phyloP scores from a whole-genome alignment of 2,113 vertebrate species.

The Pelobates fuscus region DNA sequence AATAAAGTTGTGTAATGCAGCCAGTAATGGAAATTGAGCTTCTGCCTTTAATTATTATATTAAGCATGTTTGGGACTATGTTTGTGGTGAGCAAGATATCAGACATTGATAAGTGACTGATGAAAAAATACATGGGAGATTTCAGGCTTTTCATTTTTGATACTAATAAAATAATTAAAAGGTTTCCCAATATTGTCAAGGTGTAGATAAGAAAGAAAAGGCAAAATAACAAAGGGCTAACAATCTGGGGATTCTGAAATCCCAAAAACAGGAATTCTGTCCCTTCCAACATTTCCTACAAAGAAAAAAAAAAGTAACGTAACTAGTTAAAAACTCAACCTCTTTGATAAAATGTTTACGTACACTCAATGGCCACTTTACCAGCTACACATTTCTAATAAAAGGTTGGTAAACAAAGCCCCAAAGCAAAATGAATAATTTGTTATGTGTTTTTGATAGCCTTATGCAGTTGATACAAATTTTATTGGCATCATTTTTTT shows the following conservation, averaged over 20 bases:
- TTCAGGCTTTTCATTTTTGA: background rate
- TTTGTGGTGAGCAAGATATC: background rate
- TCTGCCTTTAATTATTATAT: background rate
- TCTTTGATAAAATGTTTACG: too few species aligned
- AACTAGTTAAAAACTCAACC: too few species aligned
- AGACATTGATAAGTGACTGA: background rate
- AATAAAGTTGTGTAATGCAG: constrained; percentile 7
- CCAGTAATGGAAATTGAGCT: background rate
- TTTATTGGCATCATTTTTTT: too few species aligned
- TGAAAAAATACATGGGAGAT: constrained; percentile 11
- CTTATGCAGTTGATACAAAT: too few species aligned
- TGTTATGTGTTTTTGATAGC: too few species aligned
- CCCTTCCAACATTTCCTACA: too few species aligned
- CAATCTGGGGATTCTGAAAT: background rate
- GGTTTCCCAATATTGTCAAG: background rate
- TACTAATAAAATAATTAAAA: background rate
- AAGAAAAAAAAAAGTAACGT: too few species aligned
- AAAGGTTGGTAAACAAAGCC: too few species aligned
- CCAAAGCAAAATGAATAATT: too few species aligned
- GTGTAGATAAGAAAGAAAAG: background rate
- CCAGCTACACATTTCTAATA: too few species aligned
- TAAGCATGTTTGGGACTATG: constrained; percentile 1
- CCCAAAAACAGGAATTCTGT: background rate
- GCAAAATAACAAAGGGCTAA: background rate
- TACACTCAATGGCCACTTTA: too few species aligned